Evolutionary conservation across 2,888 invertebrate genomes (phyloP).

Genomic region (Lathronympha strigana): DNA sequence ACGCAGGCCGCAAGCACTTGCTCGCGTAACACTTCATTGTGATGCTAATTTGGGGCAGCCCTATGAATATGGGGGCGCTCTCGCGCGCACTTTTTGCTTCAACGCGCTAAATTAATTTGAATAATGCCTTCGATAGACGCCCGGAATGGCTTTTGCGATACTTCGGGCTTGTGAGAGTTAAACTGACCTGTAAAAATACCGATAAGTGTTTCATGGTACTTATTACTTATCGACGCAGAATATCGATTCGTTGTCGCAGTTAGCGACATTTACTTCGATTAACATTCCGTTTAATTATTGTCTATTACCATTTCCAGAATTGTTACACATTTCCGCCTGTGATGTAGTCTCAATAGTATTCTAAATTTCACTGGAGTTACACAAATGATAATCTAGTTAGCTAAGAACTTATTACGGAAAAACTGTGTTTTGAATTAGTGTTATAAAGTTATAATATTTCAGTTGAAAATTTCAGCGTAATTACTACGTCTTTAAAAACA

Average conservation of each 20-base stretch:
- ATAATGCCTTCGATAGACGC: slow-evolving; percentile 81
- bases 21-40: slow-evolving; percentile 80
- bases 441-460: neutral
- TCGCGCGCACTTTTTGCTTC: slow-evolving; percentile 80
- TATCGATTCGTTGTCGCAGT: neutral
- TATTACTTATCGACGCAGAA: slow-evolving; percentile 3
- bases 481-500: slow-evolving; percentile 1
- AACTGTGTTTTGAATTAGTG: too few relatives aligned
- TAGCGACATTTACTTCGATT: neutral
- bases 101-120: slow-evolving; percentile 81
- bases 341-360: too few relatives aligned
- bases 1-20: slow-evolving; percentile 75
- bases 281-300: neutral
- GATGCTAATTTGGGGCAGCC: slow-evolving; percentile 81
- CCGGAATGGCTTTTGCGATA: slow-evolving; percentile 77
- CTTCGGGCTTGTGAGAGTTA: slow-evolving; percentile 44
- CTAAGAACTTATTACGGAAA: too few relatives aligned
- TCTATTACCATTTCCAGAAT: neutral
- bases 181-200: slow-evolving; percentile 22
- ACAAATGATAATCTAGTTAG: too few relatives aligned
- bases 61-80: slow-evolving; percentile 79
- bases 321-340: too few relatives aligned
- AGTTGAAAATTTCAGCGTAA: neutral
- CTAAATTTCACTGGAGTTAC: too few relatives aligned
- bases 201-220: slow-evolving; percentile 3